These are phyloP conservation scores for Andrena bucephala DNA, from an alignment of 2,888 invertebrate genomes.

Conservation along the genomic window DNA sequence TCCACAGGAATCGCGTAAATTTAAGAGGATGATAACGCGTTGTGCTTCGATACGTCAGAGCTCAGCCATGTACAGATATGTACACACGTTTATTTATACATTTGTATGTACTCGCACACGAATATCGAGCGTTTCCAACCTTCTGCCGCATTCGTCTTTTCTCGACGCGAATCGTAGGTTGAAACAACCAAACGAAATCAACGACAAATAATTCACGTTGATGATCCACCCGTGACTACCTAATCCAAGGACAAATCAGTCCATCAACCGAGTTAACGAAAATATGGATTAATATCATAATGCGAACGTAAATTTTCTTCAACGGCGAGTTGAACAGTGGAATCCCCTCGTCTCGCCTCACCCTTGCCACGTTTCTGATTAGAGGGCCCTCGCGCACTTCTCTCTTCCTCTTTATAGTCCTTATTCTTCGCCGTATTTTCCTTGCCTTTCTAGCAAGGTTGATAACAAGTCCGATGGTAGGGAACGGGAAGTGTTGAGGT, in stretches of 20 bases:
- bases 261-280: neutral
- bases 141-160: neutral
- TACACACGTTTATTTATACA: neutral
- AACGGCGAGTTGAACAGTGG: neutral
- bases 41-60: too few relatives aligned
- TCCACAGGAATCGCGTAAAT: too few relatives aligned
- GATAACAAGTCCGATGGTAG: neutral
- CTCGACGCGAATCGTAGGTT: neutral
- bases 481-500: neutral
- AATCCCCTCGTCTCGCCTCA: too few relatives aligned
- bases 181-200: neutral
- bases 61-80: too few relatives aligned
- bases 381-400: neutral
- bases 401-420: neutral
- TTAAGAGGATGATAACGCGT: too few relatives aligned
- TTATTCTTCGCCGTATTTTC: neutral
- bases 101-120: neutral
- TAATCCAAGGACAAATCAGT: neutral
- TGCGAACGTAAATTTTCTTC: neutral
- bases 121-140: neutral
- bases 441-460: neutral
- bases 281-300: neutral
- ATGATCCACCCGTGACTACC: neutral
- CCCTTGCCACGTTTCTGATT: conserved; percentile 1
- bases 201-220: neutral